Evolutionary conservation across 2,113 vertebrate species (phyloP).

Genomic region (Panthera tigris): DNA sequence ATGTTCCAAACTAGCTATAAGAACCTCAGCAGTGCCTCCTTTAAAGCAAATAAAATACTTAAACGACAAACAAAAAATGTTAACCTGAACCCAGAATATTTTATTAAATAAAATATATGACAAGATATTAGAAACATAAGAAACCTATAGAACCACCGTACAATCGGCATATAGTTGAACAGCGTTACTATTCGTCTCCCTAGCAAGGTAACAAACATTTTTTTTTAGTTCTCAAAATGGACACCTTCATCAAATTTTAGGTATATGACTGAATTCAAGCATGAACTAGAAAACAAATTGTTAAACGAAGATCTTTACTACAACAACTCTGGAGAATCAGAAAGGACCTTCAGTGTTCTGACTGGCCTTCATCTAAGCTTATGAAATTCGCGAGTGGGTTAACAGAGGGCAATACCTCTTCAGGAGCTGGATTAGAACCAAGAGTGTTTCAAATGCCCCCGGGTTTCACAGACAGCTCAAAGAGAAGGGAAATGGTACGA

Average conservation of each 20-base stretch:
- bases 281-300: neutral
- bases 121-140: neutral
- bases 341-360: neutral
- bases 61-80: conserved; percentile 18
- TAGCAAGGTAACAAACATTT: neutral
- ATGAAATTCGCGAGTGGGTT: conserved; percentile 16
- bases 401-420: neutral
- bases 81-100: neutral
- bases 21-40: neutral
- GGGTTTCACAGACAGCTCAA: neutral
- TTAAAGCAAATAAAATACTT: conserved; percentile 12
- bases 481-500: neutral
- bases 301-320: neutral
- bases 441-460: neutral
- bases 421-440: neutral
- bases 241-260: conserved; percentile 40
- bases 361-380: neutral
- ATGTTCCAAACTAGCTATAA: neutral
- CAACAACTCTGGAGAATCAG: neutral
- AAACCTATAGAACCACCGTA: neutral
- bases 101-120: conserved; percentile 23
- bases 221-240: neutral
- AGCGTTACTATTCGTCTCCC: neutral
- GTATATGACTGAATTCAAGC: neutral
- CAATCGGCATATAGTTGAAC: neutral